phyloP scores from a whole-genome alignment of 2,797 vertebrate species.

The Adrianichthys oophorus region DNA sequence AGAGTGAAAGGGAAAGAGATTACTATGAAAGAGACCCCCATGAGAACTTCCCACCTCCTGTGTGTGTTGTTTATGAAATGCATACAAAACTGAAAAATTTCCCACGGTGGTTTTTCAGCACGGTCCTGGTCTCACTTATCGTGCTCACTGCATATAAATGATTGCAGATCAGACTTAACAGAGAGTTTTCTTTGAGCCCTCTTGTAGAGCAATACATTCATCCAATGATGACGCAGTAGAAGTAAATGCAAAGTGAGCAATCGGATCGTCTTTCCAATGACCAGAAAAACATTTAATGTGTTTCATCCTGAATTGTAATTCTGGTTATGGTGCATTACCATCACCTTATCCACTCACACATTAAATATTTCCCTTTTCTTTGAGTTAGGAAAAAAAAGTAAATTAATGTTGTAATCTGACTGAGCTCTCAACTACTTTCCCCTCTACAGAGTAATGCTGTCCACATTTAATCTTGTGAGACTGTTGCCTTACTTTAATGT shows the following conservation, averaged over 20 bases:
- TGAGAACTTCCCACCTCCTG: constrained; percentile 76
- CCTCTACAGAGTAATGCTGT: too few species aligned
- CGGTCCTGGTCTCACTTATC: constrained; percentile 6
- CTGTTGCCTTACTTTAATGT: too few species aligned
- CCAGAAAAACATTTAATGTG: too few species aligned
- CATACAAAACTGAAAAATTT: constrained; percentile 64
- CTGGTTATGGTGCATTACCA: constrained; percentile 50
- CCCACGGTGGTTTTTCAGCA: constrained; percentile 50
- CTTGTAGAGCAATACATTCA: too few species aligned
- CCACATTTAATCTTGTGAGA: too few species aligned
- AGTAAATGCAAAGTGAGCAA: too few species aligned
- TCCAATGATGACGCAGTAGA: too few species aligned
- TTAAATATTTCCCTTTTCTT: constrained; percentile 39
- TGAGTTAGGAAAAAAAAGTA: constrained; percentile 21
- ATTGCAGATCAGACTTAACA: too few species aligned
- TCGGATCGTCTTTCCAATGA: too few species aligned
- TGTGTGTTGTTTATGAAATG: constrained; percentile 57
- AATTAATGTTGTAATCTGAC: constrained; percentile 3
- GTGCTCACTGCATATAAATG: too few species aligned
- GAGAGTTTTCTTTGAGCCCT: too few species aligned
- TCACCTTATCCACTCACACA: constrained; percentile 51
- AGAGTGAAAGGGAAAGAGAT: constrained; percentile 66
- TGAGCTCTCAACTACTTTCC: too few species aligned
- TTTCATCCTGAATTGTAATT: constrained; percentile 10
- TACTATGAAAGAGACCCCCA: constrained; percentile 40